These are phyloP conservation scores for Trileptium ribeirensis DNA, from an alignment of 2,888 invertebrate genomes.

Conservation along the genomic window DNA sequence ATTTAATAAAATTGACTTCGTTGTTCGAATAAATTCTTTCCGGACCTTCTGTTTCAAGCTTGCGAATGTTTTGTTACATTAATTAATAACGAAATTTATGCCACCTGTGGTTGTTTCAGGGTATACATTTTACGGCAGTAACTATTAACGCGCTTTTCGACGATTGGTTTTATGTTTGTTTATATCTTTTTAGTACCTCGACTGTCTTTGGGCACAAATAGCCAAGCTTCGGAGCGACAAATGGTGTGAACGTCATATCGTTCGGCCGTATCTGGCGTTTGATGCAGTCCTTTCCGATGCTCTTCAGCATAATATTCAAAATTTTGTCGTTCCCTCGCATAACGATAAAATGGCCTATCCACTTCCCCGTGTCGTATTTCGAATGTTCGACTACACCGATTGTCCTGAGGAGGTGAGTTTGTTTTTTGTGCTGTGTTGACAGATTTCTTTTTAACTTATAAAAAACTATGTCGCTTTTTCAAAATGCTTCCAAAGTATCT, in stretches of 20 bases:
- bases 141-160: too few relatives aligned
- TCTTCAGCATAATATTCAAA: conserved; percentile 84
- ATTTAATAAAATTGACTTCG: too few relatives aligned
- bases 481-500: too few relatives aligned
- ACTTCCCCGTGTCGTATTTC: conserved; percentile 84
- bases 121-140: too few relatives aligned
- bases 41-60: too few relatives aligned
- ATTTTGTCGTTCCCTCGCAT: conserved; percentile 84
- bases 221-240: conserved; percentile 82
- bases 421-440: conserved; percentile 31
- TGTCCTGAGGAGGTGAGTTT: conserved; percentile 67
- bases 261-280: conserved; percentile 84
- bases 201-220: conserved; percentile 90
- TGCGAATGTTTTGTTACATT: too few relatives aligned
- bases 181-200: conserved; percentile 72
- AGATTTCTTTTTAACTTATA: conserved; percentile 27
- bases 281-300: conserved; percentile 91
- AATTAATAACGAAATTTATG: too few relatives aligned
- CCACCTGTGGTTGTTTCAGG: too few relatives aligned
- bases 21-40: too few relatives aligned
- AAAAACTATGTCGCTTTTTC: neutral
- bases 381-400: conserved; percentile 94
- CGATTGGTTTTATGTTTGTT: too few relatives aligned
- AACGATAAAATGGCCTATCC: conserved; percentile 82
- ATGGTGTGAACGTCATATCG: conserved; percentile 92